Base-by-base conservation (phyloP, 1,140 invertebrate species). In the Vanessa atalanta region DNA sequence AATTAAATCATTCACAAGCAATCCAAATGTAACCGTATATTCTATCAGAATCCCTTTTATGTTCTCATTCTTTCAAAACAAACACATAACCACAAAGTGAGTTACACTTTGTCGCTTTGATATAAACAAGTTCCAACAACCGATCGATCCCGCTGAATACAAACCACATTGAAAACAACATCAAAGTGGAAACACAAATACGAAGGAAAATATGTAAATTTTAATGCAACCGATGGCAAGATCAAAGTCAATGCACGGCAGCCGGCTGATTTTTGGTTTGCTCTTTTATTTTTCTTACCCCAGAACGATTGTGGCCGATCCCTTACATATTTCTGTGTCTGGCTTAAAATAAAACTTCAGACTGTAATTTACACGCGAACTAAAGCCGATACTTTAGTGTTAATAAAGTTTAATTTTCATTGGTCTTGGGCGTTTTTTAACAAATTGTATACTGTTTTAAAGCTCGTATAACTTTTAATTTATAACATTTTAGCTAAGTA, bases 161-260 rank as follows among this genome's bases (percentile, higher is more conserved):
- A 70, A 77, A 75, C 79, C 79, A 74, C 82, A 80, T 82, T 84
- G 83, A 77, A 81, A 84, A 84, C 74, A 77, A 84, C 80, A 81
- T 84, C 80, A 82, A 84, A 82, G 79, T 81, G 75, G 75, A 78
- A 81, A 79, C 65, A 75, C 77, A 77, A 81, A 82, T 78, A 77
- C 76, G 70, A 79, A 78, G 73, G 76, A 79, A 81, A 82, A 76
- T 84, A 84, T 84, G 83, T 84, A 84, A 84, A 84, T 84, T 84
- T 83, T 83, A 84, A 84, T 84, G 81, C 83, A 84, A 79, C 79
- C 76, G 83, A 84, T 81, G 83, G 69, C 68, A 75, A 78, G 77
- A 83, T 84, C 81, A 88, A 83, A 86, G 79, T 76, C 73, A 75
- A 67, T 76, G 74, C 69, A 63, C 61, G 47, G 76, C 73, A 73